phyloP scores from a whole-genome alignment of 2,113 vertebrate species.

The Syngnathus typhle region DNA sequence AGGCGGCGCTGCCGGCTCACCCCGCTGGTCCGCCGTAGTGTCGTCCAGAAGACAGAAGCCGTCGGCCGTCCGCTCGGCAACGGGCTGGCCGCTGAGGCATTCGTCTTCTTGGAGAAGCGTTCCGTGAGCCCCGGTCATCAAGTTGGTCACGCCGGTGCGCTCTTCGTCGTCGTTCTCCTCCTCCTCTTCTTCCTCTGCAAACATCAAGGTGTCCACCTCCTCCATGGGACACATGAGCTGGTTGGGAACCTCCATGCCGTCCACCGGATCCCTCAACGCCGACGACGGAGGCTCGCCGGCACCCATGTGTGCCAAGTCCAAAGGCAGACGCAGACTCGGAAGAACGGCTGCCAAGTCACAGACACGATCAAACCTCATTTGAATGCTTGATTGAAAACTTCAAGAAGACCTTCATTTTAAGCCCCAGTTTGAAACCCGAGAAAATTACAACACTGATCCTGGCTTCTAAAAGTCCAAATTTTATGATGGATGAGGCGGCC shows the following conservation, averaged over 20 bases:
- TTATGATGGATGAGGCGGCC: too few species aligned
- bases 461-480: too few species aligned
- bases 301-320: constrained; percentile 21
- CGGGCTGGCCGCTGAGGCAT: neutral
- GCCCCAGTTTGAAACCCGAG: too few species aligned
- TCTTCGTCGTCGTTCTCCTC: constrained; percentile 22
- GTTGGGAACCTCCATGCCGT: constrained; percentile 36
- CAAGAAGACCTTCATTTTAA: too few species aligned
- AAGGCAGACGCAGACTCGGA: constrained; percentile 19
- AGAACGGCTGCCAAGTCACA: neutral
- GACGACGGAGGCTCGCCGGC: constrained; percentile 21
- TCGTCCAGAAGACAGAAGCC: constrained; percentile 14
- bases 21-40: neutral
- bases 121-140: constrained; percentile 18
- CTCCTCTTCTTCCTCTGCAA: constrained; percentile 38
- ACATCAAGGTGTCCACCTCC: constrained; percentile 42
- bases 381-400: too few species aligned
- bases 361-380: neutral
- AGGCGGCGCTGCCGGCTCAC: neutral
- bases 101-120: constrained; percentile 21
- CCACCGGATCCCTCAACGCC: constrained; percentile 10
- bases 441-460: too few species aligned
- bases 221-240: constrained; percentile 38
- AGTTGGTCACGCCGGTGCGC: constrained; percentile 10
- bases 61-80: constrained; percentile 3